Evolutionary conservation across 2,113 vertebrate species (phyloP).

Genomic region (Chionomys nivalis): DNA sequence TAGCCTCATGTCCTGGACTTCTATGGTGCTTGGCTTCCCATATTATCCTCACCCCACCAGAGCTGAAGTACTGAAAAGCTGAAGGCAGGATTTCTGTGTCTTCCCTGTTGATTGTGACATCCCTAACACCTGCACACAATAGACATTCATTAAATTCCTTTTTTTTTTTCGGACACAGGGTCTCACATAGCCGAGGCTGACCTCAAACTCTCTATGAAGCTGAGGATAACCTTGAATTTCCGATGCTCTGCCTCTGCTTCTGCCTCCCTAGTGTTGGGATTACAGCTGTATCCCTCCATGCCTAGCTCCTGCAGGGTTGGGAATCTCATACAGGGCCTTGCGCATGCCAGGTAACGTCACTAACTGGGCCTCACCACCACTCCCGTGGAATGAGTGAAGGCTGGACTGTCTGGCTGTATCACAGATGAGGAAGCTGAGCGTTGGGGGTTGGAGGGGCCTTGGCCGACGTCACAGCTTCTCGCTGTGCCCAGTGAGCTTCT

Average conservation of each 20-base stretch:
- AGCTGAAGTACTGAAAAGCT: background rate
- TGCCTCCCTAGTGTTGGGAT: background rate
- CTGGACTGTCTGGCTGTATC: too few species aligned
- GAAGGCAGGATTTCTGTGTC: background rate
- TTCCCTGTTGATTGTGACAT: background rate
- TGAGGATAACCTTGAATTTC: background rate
- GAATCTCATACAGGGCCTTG: background rate
- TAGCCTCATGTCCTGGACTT: background rate
- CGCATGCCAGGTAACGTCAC: background rate
- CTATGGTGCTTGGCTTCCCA: background rate
- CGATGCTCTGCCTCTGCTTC: background rate
- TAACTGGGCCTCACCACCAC: background rate
- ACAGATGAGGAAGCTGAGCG: background rate
- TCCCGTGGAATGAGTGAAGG: too few species aligned
- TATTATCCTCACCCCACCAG: background rate
- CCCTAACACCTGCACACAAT: background rate
- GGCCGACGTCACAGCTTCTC: too few species aligned
- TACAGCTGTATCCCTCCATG: background rate
- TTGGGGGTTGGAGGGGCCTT: background rate
- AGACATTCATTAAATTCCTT: background rate
- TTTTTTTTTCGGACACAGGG: background rate
- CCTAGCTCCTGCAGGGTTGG: background rate
- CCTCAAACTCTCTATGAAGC: background rate
- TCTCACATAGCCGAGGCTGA: background rate
- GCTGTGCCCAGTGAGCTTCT: background rate